These are phyloP conservation scores for Arctocebus calabarensis DNA, from an alignment of 2,797 vertebrate genomes.

Conservation along the genomic window DNA sequence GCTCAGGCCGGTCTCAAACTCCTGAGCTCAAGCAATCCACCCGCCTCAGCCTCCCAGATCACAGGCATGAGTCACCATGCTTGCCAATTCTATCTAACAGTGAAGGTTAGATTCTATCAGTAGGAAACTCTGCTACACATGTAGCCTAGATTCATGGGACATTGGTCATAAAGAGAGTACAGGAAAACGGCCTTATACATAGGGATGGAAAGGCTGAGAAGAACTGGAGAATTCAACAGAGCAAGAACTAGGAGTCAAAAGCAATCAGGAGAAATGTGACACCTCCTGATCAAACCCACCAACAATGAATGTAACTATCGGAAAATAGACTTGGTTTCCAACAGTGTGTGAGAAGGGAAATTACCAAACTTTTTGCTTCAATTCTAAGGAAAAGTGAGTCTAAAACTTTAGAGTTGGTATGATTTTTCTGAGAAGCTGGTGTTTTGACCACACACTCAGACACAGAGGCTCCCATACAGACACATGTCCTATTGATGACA, in stretches of 20 bases:
- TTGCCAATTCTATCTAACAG: background rate
- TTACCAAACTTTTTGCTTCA: background rate
- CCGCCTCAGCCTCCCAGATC: too few relatives aligned
- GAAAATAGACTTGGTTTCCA: constrained; percentile 5
- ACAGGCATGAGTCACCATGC: too few relatives aligned
- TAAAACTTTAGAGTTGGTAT: background rate
- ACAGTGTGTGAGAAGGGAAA: background rate
- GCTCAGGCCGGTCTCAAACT: too few relatives aligned
- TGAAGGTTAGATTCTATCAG: background rate
- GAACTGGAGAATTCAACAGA: constrained; percentile 42
- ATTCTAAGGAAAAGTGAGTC: background rate
- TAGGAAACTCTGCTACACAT: background rate
- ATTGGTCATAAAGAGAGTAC: background rate
- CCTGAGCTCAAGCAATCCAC: too few relatives aligned
- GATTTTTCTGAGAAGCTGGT: background rate
- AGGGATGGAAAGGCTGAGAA: constrained; percentile 50
- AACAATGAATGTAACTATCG: background rate
- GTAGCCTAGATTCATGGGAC: background rate
- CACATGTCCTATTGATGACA: background rate
- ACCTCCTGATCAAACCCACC: background rate
- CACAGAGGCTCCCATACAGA: background rate
- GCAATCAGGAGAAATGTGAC: background rate
- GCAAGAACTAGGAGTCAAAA: constrained; percentile 40
- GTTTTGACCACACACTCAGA: background rate
- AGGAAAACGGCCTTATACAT: constrained; percentile 40